Percentiles rank a stretch among this genome's conserved stretches.
Evolutionary conservation across 2,113 vertebrate genomes (phyloP).

Genomic region (Entomyzon cyanotis): DNA sequence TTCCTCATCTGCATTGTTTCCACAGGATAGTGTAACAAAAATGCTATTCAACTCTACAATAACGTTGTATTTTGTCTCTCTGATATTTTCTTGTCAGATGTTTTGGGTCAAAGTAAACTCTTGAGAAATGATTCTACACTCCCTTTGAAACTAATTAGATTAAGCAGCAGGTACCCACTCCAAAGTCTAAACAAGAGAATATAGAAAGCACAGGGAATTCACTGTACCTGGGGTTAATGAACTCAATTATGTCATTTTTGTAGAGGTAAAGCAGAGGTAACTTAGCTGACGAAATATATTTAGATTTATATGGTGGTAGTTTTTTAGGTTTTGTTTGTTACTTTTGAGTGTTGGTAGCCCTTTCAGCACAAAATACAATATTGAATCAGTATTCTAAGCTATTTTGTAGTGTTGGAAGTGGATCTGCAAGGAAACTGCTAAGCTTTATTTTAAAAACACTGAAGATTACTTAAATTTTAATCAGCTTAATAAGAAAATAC

Average conservation of each 20-base stretch:
- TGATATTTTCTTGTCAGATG: conserved; percentile 67
- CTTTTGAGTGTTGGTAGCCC: not conserved
- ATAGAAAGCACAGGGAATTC: conserved; percentile 54
- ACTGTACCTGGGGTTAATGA: conserved; percentile 56
- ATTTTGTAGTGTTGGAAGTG: not conserved
- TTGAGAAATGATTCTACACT: conserved; percentile 64
- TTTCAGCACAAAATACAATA: not conserved
- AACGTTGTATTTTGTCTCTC: conserved; percentile 63
- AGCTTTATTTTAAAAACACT: not conserved
- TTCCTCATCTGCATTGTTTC: not conserved
- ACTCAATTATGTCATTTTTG: conserved; percentile 36
- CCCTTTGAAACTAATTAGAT: conserved; percentile 85
- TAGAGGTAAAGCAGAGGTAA: conserved; percentile 32
- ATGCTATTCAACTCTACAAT: conserved; percentile 4
- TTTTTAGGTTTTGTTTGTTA: not conserved
- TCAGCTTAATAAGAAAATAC: not conserved
- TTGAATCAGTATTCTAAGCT: not conserved
- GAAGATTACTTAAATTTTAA: not conserved
- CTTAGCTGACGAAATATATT: not conserved
- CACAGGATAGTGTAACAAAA: not conserved
- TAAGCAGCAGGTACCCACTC: conserved; percentile 71
- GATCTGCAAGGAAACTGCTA: not conserved
- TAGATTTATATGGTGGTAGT: not conserved
- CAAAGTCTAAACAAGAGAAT: conserved; percentile 38
- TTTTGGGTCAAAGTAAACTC: conserved; percentile 70